Evolutionary conservation across 2,888 invertebrate species (phyloP).

Genomic region (Alentia gelatinosa): DNA sequence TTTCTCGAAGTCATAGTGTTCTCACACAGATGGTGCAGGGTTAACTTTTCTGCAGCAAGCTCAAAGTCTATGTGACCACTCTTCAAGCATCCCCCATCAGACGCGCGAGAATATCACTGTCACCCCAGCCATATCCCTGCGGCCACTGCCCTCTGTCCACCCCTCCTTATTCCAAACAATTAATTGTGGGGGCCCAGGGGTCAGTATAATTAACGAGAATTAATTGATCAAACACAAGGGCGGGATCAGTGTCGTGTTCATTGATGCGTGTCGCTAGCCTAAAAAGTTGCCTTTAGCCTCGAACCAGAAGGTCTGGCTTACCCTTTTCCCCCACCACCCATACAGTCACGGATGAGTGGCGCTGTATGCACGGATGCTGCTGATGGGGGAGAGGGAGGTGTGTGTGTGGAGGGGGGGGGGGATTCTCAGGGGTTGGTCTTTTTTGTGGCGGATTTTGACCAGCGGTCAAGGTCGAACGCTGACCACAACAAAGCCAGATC

Average conservation of each 20-base stretch:
- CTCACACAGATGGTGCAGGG: too few species aligned
- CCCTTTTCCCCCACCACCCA: too few species aligned
- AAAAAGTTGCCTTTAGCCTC: constrained; percentile 13
- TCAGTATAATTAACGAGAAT: constrained; percentile 32
- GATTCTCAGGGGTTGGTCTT: not conserved
- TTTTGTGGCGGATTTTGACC: not conserved
- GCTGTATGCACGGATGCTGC: too few species aligned
- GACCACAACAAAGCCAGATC: constrained; percentile 18
- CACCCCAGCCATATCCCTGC: not conserved
- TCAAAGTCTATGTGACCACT: too few species aligned
- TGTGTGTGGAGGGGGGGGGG: not conserved
- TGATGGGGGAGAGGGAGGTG: not conserved
- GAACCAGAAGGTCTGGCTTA: too few species aligned
- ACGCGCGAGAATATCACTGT: too few species aligned
- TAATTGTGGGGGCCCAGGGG: constrained; percentile 20
- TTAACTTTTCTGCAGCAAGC: too few species aligned
- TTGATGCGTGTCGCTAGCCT: not conserved
- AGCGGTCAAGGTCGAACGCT: not conserved
- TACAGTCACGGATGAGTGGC: not conserved
- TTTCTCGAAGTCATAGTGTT: too few species aligned
- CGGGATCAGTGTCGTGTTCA: not conserved
- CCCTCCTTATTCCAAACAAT: constrained; percentile 40
- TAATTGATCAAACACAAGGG: constrained; percentile 48
- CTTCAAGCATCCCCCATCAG: too few species aligned
- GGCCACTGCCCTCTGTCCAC: not conserved